phyloP scores from a whole-genome alignment of 2,888 invertebrate genomes.

The Romanomermis culicivorax region DNA sequence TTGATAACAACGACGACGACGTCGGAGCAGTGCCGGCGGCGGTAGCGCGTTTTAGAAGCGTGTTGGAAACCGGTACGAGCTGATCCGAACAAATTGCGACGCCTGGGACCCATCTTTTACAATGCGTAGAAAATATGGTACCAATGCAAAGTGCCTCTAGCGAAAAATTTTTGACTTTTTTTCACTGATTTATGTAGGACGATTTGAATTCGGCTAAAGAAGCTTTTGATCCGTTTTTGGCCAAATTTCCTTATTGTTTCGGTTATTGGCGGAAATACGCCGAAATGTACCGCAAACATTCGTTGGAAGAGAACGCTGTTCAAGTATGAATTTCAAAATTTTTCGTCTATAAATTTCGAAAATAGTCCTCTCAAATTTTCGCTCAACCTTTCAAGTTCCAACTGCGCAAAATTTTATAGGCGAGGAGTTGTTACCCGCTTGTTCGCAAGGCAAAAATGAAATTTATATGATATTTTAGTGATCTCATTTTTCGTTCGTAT shows the following conservation, averaged over 20 bases:
- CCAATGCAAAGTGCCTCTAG: slow-evolving; percentile 15
- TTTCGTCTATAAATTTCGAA: neutral
- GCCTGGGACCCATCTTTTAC: slow-evolving; percentile 88
- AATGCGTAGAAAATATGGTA: slow-evolving; percentile 92
- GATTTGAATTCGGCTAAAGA: slow-evolving; percentile 76
- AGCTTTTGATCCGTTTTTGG: slow-evolving; percentile 80
- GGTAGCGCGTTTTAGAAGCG: slow-evolving; percentile 10
- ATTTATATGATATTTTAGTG: too few species aligned
- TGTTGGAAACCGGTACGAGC: slow-evolving; percentile 13
- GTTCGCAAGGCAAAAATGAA: too few species aligned
- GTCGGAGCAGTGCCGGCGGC: neutral
- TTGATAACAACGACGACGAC: neutral
- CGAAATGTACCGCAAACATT: slow-evolving; percentile 58
- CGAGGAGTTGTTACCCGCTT: too few species aligned
- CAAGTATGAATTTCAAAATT: slow-evolving; percentile 14
- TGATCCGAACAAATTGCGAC: slow-evolving; percentile 76
- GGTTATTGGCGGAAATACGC: slow-evolving; percentile 99
- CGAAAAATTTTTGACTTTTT: too few species aligned
- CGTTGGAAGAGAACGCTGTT: slow-evolving; percentile 16
- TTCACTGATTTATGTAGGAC: slow-evolving; percentile 49
- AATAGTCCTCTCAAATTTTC: too few species aligned
- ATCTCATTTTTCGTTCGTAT: too few species aligned
- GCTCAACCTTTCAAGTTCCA: too few species aligned
- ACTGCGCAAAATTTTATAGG: too few species aligned
- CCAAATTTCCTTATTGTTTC: slow-evolving; percentile 92